phyloP scores from a whole-genome alignment of 2,113 vertebrate species.

The Albula goreensis region DNA sequence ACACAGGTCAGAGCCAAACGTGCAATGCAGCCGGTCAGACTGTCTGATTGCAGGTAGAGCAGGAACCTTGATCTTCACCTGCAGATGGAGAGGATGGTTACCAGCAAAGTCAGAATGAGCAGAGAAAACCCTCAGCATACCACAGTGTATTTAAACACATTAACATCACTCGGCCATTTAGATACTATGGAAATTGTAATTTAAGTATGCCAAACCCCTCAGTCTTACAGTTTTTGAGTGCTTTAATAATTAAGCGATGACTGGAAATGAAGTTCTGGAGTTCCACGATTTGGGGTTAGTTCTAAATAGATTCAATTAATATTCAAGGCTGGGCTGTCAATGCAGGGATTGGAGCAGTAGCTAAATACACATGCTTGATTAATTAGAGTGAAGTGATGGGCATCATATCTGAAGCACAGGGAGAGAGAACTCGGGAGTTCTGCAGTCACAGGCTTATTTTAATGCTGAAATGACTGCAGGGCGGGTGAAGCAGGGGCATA shows the following conservation, averaged over 20 bases:
- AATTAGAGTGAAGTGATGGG: not conserved
- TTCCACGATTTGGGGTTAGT: not conserved
- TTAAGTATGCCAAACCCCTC: not conserved
- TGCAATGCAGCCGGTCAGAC: conserved; percentile 62
- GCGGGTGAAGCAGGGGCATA: not conserved
- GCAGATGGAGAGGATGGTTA: conserved; percentile 3
- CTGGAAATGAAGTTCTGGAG: not conserved
- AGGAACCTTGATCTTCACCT: conserved; percentile 66
- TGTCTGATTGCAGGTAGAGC: conserved; percentile 58
- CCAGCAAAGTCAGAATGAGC: not conserved
- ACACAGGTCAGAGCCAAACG: conserved; percentile 41
- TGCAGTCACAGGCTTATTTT: not conserved
- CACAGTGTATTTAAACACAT: conserved; percentile 36
- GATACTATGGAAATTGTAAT: not conserved
- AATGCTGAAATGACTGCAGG: not conserved
- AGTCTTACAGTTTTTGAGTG: not conserved
- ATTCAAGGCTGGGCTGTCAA: not conserved
- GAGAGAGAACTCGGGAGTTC: not conserved
- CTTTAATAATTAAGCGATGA: not conserved
- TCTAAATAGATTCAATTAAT: not conserved
- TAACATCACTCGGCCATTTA: conserved; percentile 2
- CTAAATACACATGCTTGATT: not conserved
- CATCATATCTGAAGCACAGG: not conserved
- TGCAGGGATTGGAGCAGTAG: not conserved
- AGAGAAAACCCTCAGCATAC: not conserved